Evolutionary conservation across 1,140 invertebrate species (phyloP), one percentile per base, ranked within the genome.

Genomic region (Muscidifurax raptorellus): DNA sequence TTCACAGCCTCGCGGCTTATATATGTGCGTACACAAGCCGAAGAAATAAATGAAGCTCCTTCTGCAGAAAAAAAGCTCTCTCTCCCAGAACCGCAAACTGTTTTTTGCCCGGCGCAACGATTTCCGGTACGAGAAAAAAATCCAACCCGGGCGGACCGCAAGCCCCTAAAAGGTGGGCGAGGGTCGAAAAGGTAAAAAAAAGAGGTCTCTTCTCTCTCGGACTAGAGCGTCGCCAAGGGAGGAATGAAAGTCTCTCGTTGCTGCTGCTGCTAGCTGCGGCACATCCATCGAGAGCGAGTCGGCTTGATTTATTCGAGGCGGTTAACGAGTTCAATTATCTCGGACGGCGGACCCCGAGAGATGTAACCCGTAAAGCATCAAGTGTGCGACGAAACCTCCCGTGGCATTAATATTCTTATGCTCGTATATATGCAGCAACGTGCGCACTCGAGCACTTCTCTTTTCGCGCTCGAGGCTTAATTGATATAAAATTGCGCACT

Each of bases 291-390:
- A 22, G 40, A 66, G 64, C 13, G 69, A 47, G 30, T 25, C 25
- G 28, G 72, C 75, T 84, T 86, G 86, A 87, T 87, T 87, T 87
- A 87, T 87, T 86, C 85, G 76, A 83, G 76, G 59, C 82, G 83
- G 79, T 81, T 87, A 86, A 86, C 86, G 81, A 87, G 86, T 87
- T 85, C 85, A 85, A 87, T 87, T 87, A 87, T 87, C 86, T 85
- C 80, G 76, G 86, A 85, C 85, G 85, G 86, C 7, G 76, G 36
- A 72, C 71, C 44, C 25, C 28, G 77, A 66, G 79, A 80, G 83
- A 85, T 80, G 82, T 87, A 87, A 87, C 77, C 84, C 79, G 82
- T 72, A 83, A 79, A 79, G 32, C 75, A 77, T 77, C 52, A 77
- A 77, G 52, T 47, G 66, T 27, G 25, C 40, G 32, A 18, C 47